Conservation (phyloP, 2,888 invertebrate species). For the Heliconius sara region DNA sequence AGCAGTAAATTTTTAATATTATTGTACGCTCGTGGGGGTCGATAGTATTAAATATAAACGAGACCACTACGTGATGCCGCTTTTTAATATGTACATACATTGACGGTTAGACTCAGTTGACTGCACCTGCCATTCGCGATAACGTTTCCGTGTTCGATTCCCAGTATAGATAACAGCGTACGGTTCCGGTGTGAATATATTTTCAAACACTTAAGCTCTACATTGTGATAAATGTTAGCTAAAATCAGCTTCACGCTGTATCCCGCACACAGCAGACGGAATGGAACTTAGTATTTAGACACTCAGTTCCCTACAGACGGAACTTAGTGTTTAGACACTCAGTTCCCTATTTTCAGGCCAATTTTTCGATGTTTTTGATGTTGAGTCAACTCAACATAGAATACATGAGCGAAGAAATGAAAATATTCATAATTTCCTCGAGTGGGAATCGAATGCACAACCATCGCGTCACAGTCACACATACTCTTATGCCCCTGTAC, state of each 20-base stretch:
- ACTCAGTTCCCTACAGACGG: too few relatives aligned
- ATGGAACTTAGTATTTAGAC: too few relatives aligned
- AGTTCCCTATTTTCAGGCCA: too few relatives aligned
- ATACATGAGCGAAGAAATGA: too few relatives aligned
- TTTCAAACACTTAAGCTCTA: slow-evolving; percentile 3
- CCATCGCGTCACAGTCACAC: too few relatives aligned
- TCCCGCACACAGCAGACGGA: neutral
- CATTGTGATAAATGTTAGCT: neutral
- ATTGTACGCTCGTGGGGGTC: neutral
- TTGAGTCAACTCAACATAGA: too few relatives aligned
- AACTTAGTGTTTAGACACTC: too few relatives aligned
- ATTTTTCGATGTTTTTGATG: too few relatives aligned
- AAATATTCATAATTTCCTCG: too few relatives aligned
- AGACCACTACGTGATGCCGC: slow-evolving; percentile 2
- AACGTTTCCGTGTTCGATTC: slow-evolving; percentile 47
- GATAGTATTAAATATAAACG: slow-evolving; percentile 12
- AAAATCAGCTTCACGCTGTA: neutral
- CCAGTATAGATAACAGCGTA: slow-evolving; percentile 41
- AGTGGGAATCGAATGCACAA: too few relatives aligned
- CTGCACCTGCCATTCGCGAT: slow-evolving; percentile 48
- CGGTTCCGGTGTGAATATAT: slow-evolving; percentile 40
- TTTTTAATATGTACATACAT: slow-evolving; percentile 25
- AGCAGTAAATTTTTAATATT: slow-evolving; percentile 11
- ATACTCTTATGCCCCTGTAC: too few relatives aligned
- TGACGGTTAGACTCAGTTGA: slow-evolving; percentile 36